phyloP scores from a whole-genome alignment of 2,113 vertebrate genomes.

The Mus pahari region DNA sequence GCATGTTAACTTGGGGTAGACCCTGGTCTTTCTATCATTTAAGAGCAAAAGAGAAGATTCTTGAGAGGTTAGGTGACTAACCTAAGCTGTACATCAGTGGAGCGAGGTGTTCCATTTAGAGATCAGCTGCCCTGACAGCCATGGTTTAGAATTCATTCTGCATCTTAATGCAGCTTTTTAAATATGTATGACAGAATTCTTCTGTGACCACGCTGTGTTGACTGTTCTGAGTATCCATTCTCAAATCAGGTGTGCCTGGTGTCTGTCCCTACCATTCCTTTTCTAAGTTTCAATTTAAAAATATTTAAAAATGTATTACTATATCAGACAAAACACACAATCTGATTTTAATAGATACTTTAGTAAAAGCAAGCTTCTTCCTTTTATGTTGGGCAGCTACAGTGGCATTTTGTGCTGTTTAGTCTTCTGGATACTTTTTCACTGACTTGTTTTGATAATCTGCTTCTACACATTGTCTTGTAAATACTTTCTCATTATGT shows the following conservation, averaged over 20 bases:
- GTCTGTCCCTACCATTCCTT: not conserved
- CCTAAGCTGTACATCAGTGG: conserved; percentile 40
- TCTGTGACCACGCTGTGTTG: not conserved
- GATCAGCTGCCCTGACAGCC: conserved; percentile 34
- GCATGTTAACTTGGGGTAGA: not conserved
- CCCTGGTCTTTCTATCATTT: conserved; percentile 51
- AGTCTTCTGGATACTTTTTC: conserved; percentile 28
- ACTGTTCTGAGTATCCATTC: conserved; percentile 48
- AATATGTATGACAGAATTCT: conserved; percentile 43
- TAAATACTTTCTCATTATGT: conserved; percentile 65
- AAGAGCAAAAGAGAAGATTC: conserved; percentile 45
- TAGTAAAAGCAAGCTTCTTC: not conserved
- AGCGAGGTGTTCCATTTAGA: conserved; percentile 59
- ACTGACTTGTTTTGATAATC: conserved; percentile 56
- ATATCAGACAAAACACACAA: not conserved
- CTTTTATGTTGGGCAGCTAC: not conserved
- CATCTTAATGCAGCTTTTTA: conserved; percentile 60
- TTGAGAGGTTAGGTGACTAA: conserved; percentile 57
- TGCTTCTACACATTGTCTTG: conserved; percentile 47
- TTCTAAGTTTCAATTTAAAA: conserved; percentile 45
- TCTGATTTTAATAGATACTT: not conserved
- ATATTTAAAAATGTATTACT: not conserved
- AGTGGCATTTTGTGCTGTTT: not conserved
- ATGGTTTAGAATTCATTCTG: conserved; percentile 5
- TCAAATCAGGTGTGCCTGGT: conserved; percentile 16